Base-by-base conservation (phyloP, 2,888 invertebrate genomes). In the Scrobipalpa costella region DNA sequence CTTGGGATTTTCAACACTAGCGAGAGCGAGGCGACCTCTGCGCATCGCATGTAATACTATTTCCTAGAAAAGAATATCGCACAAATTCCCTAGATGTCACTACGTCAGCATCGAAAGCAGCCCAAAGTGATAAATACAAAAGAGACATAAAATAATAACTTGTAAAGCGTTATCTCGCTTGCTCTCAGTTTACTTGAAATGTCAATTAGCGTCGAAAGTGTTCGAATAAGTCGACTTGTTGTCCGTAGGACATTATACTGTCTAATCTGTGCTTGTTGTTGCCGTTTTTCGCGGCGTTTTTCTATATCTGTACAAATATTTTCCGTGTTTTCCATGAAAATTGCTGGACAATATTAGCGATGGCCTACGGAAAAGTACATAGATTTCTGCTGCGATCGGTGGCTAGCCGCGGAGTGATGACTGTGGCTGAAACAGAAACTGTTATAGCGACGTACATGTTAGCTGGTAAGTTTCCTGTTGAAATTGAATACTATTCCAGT, bases 371-470 rank as follows among this genome's bases (percentile, higher is more conserved):
- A 27, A 72, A 70, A 19, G 62, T 78, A 9, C 89, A 90, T 66
- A 78, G 85, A 66, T 86, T 79, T 70, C 71, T 90, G 57, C 69
- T 91, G 8, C 76, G 88, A 66, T 80, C 86, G 11, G 68, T 90
- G 8, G 85, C 86, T 8, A 84, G 85, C 67, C 81, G 80, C 33
- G 90, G 90, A 34, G 87, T 86, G n/a, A 65, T 90, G 59, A 67
- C 83, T 6, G 38, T 85, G 7, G 49, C 66, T n/a, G 84, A 89
- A 67, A 74, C 80, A 9, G 69, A 80, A 59, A 67, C 73, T 67
- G 64, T 77, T 61, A 38, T 88, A 17, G 68, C 73, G 19, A 70
- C 71, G 11, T 76, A 73, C 68, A 64, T 71, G 63, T 59, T 47
- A 19, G 83, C 84, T 84, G 84, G 87, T 85, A 74, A 69, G 75